Evolutionary conservation across 1,140 invertebrate species (phyloP), one percentile per base, ranked within the genome.

Genomic region (Aphelenchoides fujianensis): DNA sequence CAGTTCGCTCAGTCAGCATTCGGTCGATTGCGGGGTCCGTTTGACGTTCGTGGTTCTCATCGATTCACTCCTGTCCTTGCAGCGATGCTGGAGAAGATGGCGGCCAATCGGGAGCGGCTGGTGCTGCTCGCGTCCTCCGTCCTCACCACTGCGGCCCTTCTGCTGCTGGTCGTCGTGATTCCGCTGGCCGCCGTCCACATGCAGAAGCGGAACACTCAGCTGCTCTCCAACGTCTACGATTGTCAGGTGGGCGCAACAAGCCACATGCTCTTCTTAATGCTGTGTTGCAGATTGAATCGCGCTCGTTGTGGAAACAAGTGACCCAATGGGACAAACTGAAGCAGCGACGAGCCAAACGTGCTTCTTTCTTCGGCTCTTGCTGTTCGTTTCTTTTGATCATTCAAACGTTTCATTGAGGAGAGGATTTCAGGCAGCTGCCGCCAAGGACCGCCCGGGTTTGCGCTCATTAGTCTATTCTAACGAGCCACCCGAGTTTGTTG

Each of bases 261-360:
- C 34, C 23, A 12, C 12, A 48, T 48, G 5, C 12, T 30, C 23
- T 5, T 7, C 5, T 19, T 5, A 23, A 59, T 30, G 19, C 5
- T 23, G 5, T 7, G 5, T 27, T 59, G 28, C 19, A 59, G 55
- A 59, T 59, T 23, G 55, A 59, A 59, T 59, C 55, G 19, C 5
- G 5, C 34, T 5, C 28, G 7, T 7, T 59, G 23, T 59, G 55
- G 55, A 59, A 59, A 59, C 5, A 59, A 59, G 55, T 59, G 12
- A 59, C 23, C 34, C 55, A 59, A 59, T 59, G 55, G 55, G 55
- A 59, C 23, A 59, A 59, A 59, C 5, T 27, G 23, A 5, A 59
- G 23, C 5, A 59, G 23, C 5, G 23, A 59, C 5, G 55, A 12
- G 12, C 23, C 23, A 48, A 48, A 23, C 41, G 41, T 48, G 41